Conservation (phyloP, 2,113 vertebrate genomes). For the Sclerurus mexicanus region DNA sequence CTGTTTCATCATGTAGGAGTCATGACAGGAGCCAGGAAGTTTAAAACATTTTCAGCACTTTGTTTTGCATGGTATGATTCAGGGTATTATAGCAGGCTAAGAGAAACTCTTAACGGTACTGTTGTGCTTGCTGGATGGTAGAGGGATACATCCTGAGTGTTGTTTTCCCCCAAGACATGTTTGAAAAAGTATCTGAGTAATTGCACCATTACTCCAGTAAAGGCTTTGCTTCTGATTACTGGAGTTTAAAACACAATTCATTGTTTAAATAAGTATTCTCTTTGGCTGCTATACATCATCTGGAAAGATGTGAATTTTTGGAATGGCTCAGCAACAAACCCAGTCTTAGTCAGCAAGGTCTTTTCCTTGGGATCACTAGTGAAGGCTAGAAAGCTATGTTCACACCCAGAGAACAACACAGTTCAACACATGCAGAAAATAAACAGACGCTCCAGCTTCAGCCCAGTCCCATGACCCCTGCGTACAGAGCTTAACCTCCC, state of each 20-base stretch:
- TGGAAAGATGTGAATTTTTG: neutral
- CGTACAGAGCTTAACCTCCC: conserved; percentile 55
- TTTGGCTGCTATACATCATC: neutral
- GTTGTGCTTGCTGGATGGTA: neutral
- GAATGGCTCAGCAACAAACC: neutral
- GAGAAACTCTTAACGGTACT: neutral
- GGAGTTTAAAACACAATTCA: neutral
- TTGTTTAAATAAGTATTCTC: neutral
- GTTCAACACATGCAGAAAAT: conserved; percentile 54
- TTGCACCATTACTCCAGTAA: neutral
- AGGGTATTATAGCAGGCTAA: neutral
- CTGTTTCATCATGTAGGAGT: conserved; percentile 9
- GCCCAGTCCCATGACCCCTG: conserved; percentile 50
- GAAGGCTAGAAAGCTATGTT: conserved; percentile 23
- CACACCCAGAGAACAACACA: conserved; percentile 25
- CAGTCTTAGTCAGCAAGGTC: neutral
- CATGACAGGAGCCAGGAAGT: conserved; percentile 26
- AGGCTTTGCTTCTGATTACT: neutral
- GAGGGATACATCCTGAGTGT: neutral
- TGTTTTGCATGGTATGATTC: neutral
- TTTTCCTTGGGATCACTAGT: neutral
- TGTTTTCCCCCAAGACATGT: neutral
- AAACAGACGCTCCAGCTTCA: conserved; percentile 33
- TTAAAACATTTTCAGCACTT: conserved; percentile 23
- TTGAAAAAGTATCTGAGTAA: neutral